These are phyloP conservation scores for Anomalospiza imberbis DNA, from an alignment of 2,797 vertebrate species.

Conservation along the genomic window DNA sequence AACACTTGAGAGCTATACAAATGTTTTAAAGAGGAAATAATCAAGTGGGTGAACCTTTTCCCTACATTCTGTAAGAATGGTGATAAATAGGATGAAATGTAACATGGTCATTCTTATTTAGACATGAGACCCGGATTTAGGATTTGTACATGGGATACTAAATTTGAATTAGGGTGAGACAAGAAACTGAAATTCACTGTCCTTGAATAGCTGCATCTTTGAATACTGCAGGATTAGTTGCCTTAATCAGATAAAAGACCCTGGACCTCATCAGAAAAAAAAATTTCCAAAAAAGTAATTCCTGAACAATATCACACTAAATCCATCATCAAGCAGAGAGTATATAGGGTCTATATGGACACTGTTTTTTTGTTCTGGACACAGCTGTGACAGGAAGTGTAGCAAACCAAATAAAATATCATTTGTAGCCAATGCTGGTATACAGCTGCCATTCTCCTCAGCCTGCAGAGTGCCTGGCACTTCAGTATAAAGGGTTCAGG, in stretches of 20 bases:
- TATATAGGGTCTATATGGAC: too few species aligned
- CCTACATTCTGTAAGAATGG: background rate
- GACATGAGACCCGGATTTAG: background rate
- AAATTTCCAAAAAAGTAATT: background rate
- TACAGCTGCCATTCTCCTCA: background rate
- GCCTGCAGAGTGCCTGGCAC: background rate
- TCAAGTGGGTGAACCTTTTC: background rate
- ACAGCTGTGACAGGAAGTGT: background rate
- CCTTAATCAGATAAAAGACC: background rate
- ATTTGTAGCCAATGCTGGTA: background rate
- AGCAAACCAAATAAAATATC: background rate
- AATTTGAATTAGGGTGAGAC: background rate
- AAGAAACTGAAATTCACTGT: background rate
- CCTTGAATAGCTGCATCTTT: background rate
- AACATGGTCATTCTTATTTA: background rate
- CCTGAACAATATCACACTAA: background rate
- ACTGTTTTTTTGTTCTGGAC: background rate
- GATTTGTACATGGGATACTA: background rate
- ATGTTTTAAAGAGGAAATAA: conserved; percentile 8
- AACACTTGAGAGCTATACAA: conserved; percentile 3
- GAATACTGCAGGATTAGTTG: background rate
- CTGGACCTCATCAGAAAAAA: background rate
- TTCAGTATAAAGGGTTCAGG: background rate
- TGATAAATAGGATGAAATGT: background rate
- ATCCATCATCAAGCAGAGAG: background rate